These are phyloP conservation scores for Eulemur rubriventer DNA, from an alignment of 2,797 vertebrate genomes.

Conservation along the genomic window DNA sequence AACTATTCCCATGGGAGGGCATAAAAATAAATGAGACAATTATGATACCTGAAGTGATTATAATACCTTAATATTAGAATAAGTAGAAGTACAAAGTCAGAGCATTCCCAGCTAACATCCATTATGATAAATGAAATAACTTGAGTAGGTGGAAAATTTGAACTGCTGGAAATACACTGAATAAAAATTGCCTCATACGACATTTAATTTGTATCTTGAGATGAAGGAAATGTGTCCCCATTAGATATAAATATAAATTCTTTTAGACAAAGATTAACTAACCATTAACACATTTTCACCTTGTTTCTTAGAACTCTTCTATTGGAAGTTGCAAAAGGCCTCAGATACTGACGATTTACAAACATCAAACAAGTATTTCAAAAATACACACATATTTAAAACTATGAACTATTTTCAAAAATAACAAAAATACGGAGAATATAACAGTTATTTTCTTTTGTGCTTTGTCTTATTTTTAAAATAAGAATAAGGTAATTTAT, in stretches of 20 bases:
- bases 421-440: not conserved
- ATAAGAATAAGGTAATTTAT: not conserved
- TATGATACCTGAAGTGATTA: not conserved
- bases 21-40: conserved; percentile 9
- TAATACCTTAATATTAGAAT: not conserved
- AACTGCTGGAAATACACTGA: not conserved
- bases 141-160: not conserved
- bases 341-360: conserved; percentile 5
- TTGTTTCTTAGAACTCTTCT: not conserved
- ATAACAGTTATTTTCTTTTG: not conserved
- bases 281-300: conserved; percentile 18
- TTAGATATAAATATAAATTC: not conserved
- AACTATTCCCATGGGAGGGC: not conserved
- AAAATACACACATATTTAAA: conserved; percentile 30
- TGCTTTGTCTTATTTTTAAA: conserved; percentile 31
- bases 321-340: not conserved
- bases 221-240: not conserved
- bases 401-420: not conserved
- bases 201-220: not conserved
- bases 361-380: not conserved
- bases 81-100: not conserved
- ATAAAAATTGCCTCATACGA: not conserved
- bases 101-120: not conserved
- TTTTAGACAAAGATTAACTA: conserved; percentile 18
- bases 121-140: not conserved